Percentiles rank a stretch among this genome's conserved stretches.
Evolutionary conservation across 2,888 invertebrate genomes (phyloP).

Genomic region (Andrena praecox): DNA sequence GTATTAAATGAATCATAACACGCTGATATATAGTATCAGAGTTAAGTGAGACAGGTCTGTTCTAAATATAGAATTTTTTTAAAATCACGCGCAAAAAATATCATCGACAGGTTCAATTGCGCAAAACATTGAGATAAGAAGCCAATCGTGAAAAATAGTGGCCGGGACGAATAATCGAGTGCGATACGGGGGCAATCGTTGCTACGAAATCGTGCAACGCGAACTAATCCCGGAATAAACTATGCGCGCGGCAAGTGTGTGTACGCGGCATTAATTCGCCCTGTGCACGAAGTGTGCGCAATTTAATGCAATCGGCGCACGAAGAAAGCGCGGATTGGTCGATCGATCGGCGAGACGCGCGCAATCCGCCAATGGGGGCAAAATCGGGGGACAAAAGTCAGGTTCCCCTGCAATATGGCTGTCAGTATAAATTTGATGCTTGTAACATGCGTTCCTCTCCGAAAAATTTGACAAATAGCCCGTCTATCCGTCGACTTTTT

Average conservation of each 20-base stretch:
- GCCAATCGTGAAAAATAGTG: background rate
- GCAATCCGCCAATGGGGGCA: slow-evolving; percentile 88
- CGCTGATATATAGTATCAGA: slow-evolving; percentile 2
- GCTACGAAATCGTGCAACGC: background rate
- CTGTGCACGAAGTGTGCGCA: slow-evolving; percentile 30
- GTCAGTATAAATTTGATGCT: slow-evolving; percentile 99
- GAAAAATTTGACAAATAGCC: slow-evolving; percentile 88
- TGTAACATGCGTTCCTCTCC: slow-evolving; percentile 94
- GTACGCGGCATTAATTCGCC: slow-evolving; percentile 30
- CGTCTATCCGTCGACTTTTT: slow-evolving; percentile 86
- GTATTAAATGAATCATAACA: background rate
- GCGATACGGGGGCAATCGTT: background rate
- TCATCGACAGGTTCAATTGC: background rate
- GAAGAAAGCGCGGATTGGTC: slow-evolving; percentile 59
- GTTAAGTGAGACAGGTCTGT: slow-evolving; percentile 8
- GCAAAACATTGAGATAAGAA: background rate
- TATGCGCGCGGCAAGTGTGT: slow-evolving; percentile 10
- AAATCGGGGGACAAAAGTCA: slow-evolving; percentile 92
- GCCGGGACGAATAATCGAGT: background rate
- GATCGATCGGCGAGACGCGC: slow-evolving; percentile 47
- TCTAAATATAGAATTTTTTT: slow-evolving; percentile 24
- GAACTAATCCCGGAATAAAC: slow-evolving; percentile 7
- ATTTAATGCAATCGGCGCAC: slow-evolving; percentile 42
- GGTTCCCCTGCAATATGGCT: slow-evolving; percentile 96
- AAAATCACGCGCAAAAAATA: background rate